Conservation (phyloP, 2,797 vertebrate genomes). For the Capromys pilorides region DNA sequence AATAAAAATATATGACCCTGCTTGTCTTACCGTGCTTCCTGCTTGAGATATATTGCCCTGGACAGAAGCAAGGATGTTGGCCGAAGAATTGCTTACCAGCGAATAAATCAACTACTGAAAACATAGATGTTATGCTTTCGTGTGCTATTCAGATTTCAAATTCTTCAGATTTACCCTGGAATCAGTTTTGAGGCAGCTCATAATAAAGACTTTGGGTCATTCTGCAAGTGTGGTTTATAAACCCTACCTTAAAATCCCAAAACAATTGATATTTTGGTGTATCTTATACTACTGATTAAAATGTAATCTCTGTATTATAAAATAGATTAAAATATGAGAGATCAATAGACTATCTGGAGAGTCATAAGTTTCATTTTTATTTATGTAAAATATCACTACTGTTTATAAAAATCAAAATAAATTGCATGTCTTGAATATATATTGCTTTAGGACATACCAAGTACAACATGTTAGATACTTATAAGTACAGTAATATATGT, state of each 20-base stretch:
- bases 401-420: slow-evolving; percentile 79
- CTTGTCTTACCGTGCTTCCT: slow-evolving; percentile 85
- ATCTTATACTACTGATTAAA: slow-evolving; percentile 35
- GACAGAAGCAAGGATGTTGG: slow-evolving; percentile 49
- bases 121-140: slow-evolving; percentile 53
- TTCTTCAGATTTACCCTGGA: slow-evolving; percentile 31
- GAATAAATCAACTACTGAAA: slow-evolving; percentile 52
- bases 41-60: slow-evolving; percentile 72
- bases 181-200: slow-evolving; percentile 46
- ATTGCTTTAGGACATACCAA: slow-evolving; percentile 50
- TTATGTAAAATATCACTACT: slow-evolving; percentile 75
- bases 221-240: slow-evolving; percentile 65
- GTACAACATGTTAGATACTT: not conserved
- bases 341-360: slow-evolving; percentile 68
- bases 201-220: slow-evolving; percentile 39
- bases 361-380: slow-evolving; percentile 75
- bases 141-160: slow-evolving; percentile 45
- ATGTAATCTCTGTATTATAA: slow-evolving; percentile 61
- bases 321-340: slow-evolving; percentile 73
- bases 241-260: slow-evolving; percentile 70
- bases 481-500: not conserved
- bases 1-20: slow-evolving; percentile 94
- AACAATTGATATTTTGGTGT: slow-evolving; percentile 36
- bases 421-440: slow-evolving; percentile 72
- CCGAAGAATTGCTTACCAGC: slow-evolving; percentile 42